These are phyloP conservation scores for Campaea margaritaria DNA, from an alignment of 2,888 invertebrate genomes.

Conservation along the genomic window DNA sequence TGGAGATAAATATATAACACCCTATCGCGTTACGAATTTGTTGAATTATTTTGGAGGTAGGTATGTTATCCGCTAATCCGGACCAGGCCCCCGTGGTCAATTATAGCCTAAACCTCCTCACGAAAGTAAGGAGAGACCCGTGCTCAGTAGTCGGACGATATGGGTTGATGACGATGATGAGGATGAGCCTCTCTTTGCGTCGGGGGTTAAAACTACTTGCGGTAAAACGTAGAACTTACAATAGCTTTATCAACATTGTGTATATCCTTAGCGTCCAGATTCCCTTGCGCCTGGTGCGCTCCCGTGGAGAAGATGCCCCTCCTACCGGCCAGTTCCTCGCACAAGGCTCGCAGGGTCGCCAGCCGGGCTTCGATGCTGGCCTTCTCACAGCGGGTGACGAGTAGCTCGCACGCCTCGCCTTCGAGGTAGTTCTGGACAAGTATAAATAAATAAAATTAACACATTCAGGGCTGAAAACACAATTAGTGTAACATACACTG, in stretches of 20 bases:
- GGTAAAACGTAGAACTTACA: constrained; percentile 54
- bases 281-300: constrained; percentile 1
- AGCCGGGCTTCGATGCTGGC: constrained; percentile 55
- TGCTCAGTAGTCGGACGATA: no score
- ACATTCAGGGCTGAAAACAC: constrained; percentile 46
- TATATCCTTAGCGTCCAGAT: constrained; percentile 41
- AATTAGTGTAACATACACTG: constrained; percentile 57
- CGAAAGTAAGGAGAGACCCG: no score
- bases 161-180: no score
- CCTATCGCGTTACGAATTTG: no score
- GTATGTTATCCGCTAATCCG: no score
- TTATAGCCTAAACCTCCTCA: no score
- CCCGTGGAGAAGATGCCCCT: constrained; percentile 51
- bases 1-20: no score
- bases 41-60: no score
- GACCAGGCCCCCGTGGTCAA: no score
- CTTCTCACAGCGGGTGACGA: constrained; percentile 64
- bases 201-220: no score
- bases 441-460: not conserved
- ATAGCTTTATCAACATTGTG: constrained; percentile 59
- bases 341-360: constrained; percentile 43
- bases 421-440: constrained; percentile 53
- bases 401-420: constrained; percentile 60
- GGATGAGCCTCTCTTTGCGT: no score
- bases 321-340: constrained; percentile 49